phyloP scores from a whole-genome alignment of 92 coral and sea anemone species.

The Porites lobata region DNA sequence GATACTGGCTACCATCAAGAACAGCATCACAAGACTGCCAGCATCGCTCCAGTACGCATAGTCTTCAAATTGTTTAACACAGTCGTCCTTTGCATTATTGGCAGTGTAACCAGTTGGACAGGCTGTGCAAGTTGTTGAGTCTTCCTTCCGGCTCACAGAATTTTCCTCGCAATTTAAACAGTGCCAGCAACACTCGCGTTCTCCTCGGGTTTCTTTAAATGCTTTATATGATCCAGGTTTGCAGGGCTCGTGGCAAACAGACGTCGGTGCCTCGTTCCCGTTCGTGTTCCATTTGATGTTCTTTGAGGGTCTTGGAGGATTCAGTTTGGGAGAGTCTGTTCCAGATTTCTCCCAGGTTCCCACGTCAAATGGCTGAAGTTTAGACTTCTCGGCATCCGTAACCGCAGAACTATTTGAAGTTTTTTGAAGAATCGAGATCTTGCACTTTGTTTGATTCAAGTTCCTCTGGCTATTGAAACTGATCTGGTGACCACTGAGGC shows the following conservation, averaged over 20 bases:
- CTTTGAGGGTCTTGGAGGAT: constrained; percentile 22
- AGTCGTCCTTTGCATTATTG: constrained; percentile 69
- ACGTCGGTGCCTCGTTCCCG: constrained; percentile 49
- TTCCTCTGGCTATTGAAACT: constrained; percentile 73
- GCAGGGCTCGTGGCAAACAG: constrained; percentile 87
- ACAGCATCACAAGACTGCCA: constrained; percentile 87
- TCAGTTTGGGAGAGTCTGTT: constrained; percentile 40
- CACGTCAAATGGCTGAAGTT: constrained; percentile 66
- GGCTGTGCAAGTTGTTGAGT: constrained; percentile 72
- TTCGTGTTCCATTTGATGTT: constrained; percentile 83
- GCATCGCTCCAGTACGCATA: constrained; percentile 95
- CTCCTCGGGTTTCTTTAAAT: constrained; percentile 55
- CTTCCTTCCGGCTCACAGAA: constrained; percentile 68
- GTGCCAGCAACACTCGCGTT: constrained; percentile 93
- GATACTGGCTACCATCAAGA: constrained; percentile 89
- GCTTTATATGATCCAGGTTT: constrained; percentile 67
- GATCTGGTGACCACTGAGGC: constrained; percentile 72
- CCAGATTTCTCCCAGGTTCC: constrained; percentile 78
- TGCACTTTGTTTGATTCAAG: constrained; percentile 70
- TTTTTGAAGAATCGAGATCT: constrained; percentile 76
- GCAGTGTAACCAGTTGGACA: constrained; percentile 84
- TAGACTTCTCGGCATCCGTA: constrained; percentile 45
- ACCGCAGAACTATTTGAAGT: constrained; percentile 51
- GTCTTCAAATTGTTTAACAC: constrained; percentile 84
- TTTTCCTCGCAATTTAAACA: constrained; percentile 77